Conservation (phyloP, 2,113 vertebrate genomes). For the Ctenodactylus gundi region DNA sequence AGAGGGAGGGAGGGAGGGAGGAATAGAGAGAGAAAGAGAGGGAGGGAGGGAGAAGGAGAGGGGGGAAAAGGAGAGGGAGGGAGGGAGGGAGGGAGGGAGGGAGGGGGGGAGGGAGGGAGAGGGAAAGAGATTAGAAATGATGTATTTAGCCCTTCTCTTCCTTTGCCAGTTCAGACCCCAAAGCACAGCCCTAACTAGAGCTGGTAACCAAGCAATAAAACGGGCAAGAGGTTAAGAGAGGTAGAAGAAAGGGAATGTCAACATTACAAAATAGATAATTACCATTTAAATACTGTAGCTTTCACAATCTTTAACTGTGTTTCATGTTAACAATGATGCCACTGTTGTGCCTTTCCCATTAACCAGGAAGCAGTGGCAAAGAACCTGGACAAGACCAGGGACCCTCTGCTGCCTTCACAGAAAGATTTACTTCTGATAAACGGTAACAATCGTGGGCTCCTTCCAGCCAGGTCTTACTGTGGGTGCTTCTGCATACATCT, state of each 20-base stretch:
- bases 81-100: too few relatives aligned
- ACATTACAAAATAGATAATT: conserved; percentile 56
- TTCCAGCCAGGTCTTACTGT: neutral
- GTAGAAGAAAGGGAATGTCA: conserved; percentile 39
- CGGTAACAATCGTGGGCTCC: neutral
- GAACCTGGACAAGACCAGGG: neutral
- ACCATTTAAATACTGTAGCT: conserved; percentile 37
- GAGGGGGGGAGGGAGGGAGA: neutral
- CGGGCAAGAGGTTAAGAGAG: conserved; percentile 21
- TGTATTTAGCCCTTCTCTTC: neutral
- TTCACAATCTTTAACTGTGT: conserved; percentile 9
- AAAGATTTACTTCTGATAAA: conserved; percentile 24
- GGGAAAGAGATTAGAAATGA: conserved; percentile 54
- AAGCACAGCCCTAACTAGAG: neutral
- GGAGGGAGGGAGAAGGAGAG: too few relatives aligned
- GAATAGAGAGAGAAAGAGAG: too few relatives aligned
- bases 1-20: too few relatives aligned
- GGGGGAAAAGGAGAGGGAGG: too few relatives aligned
- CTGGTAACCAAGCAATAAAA: conserved; percentile 55
- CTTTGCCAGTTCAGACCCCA: conserved; percentile 39
- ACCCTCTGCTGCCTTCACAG: neutral
- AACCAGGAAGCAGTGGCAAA: neutral
- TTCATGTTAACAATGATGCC: neutral
- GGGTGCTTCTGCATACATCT: neutral
- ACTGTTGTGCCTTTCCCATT: neutral